Evolutionary conservation across 2,113 vertebrate genomes (phyloP).

Genomic region (Brachyhypopomus gauderio): DNA sequence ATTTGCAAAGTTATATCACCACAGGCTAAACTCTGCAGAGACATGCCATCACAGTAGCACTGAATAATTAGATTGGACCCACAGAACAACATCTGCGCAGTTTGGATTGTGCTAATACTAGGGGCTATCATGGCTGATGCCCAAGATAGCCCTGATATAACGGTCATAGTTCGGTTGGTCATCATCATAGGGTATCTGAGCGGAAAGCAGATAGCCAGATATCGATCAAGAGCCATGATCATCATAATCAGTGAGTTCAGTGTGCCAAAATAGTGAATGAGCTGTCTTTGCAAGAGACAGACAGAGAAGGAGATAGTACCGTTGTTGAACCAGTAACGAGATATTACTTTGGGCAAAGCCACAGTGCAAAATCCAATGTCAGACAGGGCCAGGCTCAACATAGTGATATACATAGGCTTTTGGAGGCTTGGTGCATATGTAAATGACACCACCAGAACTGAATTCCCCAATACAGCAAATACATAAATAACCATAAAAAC

Average conservation of each 20-base stretch:
- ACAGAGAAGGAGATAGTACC: constrained; percentile 48
- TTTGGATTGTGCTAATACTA: constrained; percentile 18
- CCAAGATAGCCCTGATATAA: constrained; percentile 52
- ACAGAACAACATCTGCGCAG: constrained; percentile 44
- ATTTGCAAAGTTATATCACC: background rate
- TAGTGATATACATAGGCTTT: constrained; percentile 64
- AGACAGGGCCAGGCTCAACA: constrained; percentile 61
- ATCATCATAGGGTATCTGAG: constrained; percentile 57
- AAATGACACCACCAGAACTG: constrained; percentile 55
- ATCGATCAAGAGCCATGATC: constrained; percentile 63
- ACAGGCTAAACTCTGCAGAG: constrained; percentile 45
- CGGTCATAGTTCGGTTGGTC: constrained; percentile 45
- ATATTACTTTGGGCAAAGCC: constrained; percentile 62
- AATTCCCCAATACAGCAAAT: constrained; percentile 53
- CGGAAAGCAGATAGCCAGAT: constrained; percentile 60
- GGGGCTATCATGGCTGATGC: constrained; percentile 41
- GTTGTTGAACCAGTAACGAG: constrained; percentile 59
- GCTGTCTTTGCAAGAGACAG: constrained; percentile 57
- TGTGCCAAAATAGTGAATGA: constrained; percentile 63
- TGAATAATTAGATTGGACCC: constrained; percentile 49
- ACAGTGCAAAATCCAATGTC: constrained; percentile 60
- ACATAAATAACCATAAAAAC: constrained; percentile 59
- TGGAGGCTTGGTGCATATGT: constrained; percentile 55
- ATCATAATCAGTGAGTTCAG: constrained; percentile 63
- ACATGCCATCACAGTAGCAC: constrained; percentile 51